phyloP scores from a whole-genome alignment of 2,797 vertebrate genomes.

The Pteropus rufus region DNA sequence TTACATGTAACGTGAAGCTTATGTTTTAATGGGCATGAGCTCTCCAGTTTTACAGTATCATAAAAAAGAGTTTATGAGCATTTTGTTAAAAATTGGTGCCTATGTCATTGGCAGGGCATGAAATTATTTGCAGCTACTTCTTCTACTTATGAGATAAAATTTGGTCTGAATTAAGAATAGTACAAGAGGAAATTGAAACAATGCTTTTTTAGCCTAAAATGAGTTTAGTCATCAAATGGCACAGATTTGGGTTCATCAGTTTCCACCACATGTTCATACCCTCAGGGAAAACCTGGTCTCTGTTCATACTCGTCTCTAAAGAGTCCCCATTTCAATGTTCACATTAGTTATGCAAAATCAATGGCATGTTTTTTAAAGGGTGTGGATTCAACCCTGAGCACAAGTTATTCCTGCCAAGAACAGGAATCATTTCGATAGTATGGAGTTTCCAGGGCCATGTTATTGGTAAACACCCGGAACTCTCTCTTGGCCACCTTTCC shows the following conservation, averaged over 20 bases:
- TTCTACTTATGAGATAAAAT: constrained; percentile 37
- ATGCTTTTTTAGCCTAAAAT: not conserved
- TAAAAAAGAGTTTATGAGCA: constrained; percentile 58
- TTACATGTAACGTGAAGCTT: constrained; percentile 46
- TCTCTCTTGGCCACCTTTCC: constrained; percentile 36
- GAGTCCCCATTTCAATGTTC: constrained; percentile 11
- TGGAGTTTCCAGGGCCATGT: not conserved
- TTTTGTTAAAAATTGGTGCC: constrained; percentile 57
- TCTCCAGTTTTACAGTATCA: constrained; percentile 33
- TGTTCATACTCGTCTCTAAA: constrained; percentile 55
- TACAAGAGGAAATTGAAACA: not conserved
- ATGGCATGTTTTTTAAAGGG: constrained; percentile 61
- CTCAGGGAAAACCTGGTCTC: constrained; percentile 31
- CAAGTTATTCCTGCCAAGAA: constrained; percentile 52
- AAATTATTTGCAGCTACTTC: constrained; percentile 50
- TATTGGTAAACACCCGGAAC: constrained; percentile 48
- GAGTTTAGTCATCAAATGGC: not conserved
- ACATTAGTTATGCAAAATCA: constrained; percentile 57
- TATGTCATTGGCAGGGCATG: constrained; percentile 34
- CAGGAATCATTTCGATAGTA: constrained; percentile 26
- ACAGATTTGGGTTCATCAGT: not conserved
- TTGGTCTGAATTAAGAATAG: constrained; percentile 14
- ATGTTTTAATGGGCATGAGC: constrained; percentile 27
- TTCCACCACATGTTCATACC: not conserved
- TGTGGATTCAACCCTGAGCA: constrained; percentile 50